Evolutionary conservation across 2,888 invertebrate genomes (phyloP), one percentile per base, ranked within the genome.

Genomic region (Drosophila eohydei): DNA sequence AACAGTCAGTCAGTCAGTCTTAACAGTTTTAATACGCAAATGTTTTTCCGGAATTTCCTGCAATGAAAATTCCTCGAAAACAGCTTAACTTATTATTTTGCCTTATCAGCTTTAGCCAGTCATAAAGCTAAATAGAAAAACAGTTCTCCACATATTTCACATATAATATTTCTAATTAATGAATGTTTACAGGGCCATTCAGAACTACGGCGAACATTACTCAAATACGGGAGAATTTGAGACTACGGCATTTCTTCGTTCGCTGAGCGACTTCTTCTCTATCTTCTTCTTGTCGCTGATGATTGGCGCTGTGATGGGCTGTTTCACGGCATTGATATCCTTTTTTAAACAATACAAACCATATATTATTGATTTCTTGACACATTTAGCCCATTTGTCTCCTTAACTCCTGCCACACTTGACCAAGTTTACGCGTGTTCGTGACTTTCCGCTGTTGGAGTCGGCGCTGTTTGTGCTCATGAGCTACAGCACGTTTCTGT

Each of bases 401-500:
- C 88, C 91, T 91, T 92, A 91, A 92, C 90, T 90, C 78, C 64
- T 78, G 70, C 66, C 76, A 90, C 93, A 96, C 95, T 94, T 98
- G 94, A 98, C 98, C 0, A 98, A 98, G 94, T 98, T 97, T 93
- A 98, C 98, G 11, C 95, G 97, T 89, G 96, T 99, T 21, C 95
- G 97, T 71, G 99, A 99, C 90, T 98, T 98, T 94, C 98, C 99
- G 0, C 93, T 99, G 46, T 93, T 99, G 87, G 99, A 99, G 93
- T 98, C 98, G 0, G 97, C 98, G 1, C 94, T 99, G 46, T 99
- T 99, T 93, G 97, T 99, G 58, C 95, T 99, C 61, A 98, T 98
- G 98, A 99, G 99, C 0, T 99, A 99, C 92, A 97, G 97, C 85
- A 98, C 99, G 48, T 99, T 99, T 93, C 95, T 99, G 70, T 97